phyloP scores from a whole-genome alignment of 2,113 vertebrate genomes.

The Odontophorus gujanensis region DNA sequence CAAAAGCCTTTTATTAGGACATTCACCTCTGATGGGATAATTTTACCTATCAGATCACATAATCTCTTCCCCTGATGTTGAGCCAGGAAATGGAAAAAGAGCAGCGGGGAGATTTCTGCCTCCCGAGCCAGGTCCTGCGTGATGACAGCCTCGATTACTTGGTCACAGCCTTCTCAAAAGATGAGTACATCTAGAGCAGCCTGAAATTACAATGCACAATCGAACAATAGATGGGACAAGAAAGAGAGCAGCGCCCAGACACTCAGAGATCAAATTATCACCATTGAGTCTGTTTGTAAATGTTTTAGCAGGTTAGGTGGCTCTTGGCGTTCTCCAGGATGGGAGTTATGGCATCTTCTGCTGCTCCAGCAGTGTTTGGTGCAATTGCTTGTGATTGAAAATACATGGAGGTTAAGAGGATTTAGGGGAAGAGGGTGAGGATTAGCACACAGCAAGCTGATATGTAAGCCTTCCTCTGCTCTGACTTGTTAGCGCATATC shows the following conservation, averaged over 20 bases:
- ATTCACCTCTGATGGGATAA: conserved; percentile 70
- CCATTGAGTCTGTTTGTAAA: not conserved
- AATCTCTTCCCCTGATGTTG: conserved; percentile 66
- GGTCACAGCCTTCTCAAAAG: not conserved
- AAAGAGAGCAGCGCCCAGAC: not conserved
- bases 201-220: not conserved
- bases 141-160: conserved; percentile 59
- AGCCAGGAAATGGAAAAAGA: conserved; percentile 66
- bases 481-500: conserved; percentile 20
- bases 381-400: conserved; percentile 1
- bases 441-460: conserved; percentile 9
- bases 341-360: not conserved
- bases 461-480: conserved; percentile 44
- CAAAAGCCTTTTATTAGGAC: conserved; percentile 77
- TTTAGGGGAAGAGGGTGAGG: conserved; percentile 15
- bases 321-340: not conserved
- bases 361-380: not conserved
- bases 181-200: not conserved
- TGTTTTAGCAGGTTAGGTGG: not conserved
- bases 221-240: not conserved
- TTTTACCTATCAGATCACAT: conserved; percentile 77
- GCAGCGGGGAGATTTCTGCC: conserved; percentile 39
- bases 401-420: conserved; percentile 38
- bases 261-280: not conserved
- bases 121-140: not conserved